Evolutionary conservation across 2,113 vertebrate genomes (phyloP).

Genomic region (Bubalus kerabau): DNA sequence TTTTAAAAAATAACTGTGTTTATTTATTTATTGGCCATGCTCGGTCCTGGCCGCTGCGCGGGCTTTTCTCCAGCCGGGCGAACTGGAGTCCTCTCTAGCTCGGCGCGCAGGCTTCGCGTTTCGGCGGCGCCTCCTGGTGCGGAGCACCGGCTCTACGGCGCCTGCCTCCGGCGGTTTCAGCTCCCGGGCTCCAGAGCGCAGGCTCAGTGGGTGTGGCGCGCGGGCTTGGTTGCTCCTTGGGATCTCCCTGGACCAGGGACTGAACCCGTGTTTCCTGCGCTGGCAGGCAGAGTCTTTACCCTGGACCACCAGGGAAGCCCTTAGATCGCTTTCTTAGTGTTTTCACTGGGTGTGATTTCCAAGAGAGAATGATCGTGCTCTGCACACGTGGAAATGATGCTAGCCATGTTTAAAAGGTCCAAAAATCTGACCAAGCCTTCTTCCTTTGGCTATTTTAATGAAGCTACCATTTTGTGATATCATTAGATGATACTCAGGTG

Average conservation of each 20-base stretch:
- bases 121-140: fast-evolving
- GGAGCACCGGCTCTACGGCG: fast-evolving
- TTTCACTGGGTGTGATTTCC: background rate
- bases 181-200: background rate
- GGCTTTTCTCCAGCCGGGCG: background rate
- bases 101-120: fast-evolving
- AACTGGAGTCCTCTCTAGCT: background rate
- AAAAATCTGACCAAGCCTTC: background rate
- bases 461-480: background rate
- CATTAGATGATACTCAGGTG: background rate
- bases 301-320: background rate
- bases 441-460: background rate
- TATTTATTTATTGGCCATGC: too few species aligned
- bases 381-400: fast-evolving
- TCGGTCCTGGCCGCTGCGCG: fast-evolving
- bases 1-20: fast-evolving
- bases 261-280: background rate
- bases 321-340: background rate
- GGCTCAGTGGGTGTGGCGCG: background rate
- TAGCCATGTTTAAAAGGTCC: background rate
- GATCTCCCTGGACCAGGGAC: background rate
- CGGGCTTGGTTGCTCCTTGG: background rate
- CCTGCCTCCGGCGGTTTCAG: background rate
- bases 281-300: background rate
- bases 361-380: background rate